Percentiles rank a stretch among this genome's conserved stretches.
These are phyloP conservation scores for Nudaria mundana DNA, from an alignment of 2,888 invertebrate species.

Conservation along the genomic window DNA sequence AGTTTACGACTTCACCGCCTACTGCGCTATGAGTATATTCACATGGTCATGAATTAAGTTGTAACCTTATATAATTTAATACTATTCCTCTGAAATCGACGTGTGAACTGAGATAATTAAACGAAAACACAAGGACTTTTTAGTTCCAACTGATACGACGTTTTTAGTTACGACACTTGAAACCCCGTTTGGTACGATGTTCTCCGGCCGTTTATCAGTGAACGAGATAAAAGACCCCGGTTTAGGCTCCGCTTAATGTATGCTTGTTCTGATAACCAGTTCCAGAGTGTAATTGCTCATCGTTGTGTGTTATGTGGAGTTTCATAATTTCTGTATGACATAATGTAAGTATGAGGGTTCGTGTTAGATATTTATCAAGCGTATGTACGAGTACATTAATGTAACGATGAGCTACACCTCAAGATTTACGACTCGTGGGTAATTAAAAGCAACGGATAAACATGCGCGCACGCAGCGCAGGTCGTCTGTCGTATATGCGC, in stretches of 20 bases:
- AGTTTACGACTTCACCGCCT: conserved; percentile 26
- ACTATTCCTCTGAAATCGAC: conserved; percentile 34
- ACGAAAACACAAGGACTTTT: conserved; percentile 35
- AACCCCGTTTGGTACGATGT: conserved; percentile 52
- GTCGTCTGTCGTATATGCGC: conserved; percentile 39
- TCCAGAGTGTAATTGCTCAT: conserved; percentile 23
- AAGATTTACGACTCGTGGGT: conserved; percentile 45
- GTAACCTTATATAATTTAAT: conserved; percentile 41
- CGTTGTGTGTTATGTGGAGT: conserved; percentile 20
- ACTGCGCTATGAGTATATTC: conserved; percentile 27
- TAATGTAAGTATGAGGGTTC: conserved; percentile 45
- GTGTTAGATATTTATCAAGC: conserved; percentile 42
- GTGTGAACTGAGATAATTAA: conserved; percentile 42
- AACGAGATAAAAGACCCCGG: conserved; percentile 57
- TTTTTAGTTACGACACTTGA: conserved; percentile 56
- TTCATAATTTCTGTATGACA: conserved; percentile 40
- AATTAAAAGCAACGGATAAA: conserved; percentile 50
- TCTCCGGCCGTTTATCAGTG: conserved; percentile 49
- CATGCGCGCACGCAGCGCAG: conserved; percentile 39
- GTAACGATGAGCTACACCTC: conserved; percentile 41
- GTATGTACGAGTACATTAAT: conserved; percentile 39
- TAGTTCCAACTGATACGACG: conserved; percentile 24
- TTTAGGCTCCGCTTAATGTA: conserved; percentile 38
- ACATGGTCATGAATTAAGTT: conserved; percentile 41
- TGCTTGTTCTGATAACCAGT: conserved; percentile 46